phyloP scores from a whole-genome alignment of 2,888 invertebrate species.

The Notodonta ziczac region DNA sequence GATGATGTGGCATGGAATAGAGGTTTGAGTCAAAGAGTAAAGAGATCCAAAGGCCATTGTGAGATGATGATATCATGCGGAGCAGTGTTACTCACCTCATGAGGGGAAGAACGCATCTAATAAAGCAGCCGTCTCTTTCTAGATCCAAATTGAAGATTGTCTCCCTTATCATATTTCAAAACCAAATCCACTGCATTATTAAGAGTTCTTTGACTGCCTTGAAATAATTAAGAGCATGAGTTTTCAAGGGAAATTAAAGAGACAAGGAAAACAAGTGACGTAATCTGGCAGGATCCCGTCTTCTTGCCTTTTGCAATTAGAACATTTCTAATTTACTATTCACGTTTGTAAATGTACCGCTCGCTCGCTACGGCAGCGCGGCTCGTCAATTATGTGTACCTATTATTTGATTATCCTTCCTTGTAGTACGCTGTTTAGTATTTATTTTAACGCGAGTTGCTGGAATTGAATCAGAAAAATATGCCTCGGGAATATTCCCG shows the following conservation, averaged over 20 bases:
- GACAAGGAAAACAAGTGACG: conserved; percentile 5
- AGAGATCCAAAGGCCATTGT: too few relatives aligned
- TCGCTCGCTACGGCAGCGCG: not conserved
- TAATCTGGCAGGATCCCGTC: conserved; percentile 7
- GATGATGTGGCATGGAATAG: too few relatives aligned
- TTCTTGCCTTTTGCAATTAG: conserved; percentile 13
- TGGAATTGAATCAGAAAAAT: not conserved
- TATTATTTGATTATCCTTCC: conserved; percentile 7
- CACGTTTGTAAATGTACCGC: conserved; percentile 16
- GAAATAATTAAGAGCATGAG: too few relatives aligned
- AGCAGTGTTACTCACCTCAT: not conserved
- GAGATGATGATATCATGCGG: not conserved
- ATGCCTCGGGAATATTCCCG: too few relatives aligned
- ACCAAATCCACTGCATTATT: too few relatives aligned
- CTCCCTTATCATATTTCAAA: too few relatives aligned
- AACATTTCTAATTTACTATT: conserved; percentile 16
- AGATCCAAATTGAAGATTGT: too few relatives aligned
- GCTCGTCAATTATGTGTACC: not conserved
- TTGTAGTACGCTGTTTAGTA: not conserved
- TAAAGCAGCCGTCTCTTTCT: too few relatives aligned
- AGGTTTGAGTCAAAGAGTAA: too few relatives aligned
- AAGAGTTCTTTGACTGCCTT: too few relatives aligned
- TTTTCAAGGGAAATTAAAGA: not conserved
- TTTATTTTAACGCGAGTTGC: not conserved
- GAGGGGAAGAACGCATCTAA: not conserved